Conservation (phyloP, 2,113 vertebrate genomes). For the Rhinogobius similis region DNA sequence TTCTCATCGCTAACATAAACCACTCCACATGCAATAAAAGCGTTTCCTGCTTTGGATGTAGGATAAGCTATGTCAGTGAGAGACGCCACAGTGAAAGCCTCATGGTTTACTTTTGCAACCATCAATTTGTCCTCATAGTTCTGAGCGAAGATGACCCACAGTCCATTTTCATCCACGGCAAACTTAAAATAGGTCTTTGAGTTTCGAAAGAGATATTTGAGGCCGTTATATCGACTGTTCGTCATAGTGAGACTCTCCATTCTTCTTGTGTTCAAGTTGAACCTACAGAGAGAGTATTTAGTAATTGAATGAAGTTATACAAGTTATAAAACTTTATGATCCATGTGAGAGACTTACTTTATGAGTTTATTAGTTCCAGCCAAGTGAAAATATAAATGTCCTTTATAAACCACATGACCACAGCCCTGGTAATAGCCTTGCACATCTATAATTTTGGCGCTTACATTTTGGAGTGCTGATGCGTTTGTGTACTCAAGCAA, state of each 20-base stretch:
- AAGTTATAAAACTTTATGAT: neutral
- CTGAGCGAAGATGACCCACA: conserved; percentile 90
- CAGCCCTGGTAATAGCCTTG: conserved; percentile 83
- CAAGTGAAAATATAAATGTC: conserved; percentile 86
- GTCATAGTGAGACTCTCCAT: conserved; percentile 69
- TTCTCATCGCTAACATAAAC: conserved; percentile 87
- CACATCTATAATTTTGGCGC: conserved; percentile 70
- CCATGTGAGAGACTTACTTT: conserved; percentile 75
- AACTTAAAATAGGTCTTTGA: conserved; percentile 93
- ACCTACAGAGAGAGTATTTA: conserved; percentile 66
- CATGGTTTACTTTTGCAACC: conserved; percentile 81
- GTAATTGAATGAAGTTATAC: neutral
- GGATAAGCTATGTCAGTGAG: conserved; percentile 86
- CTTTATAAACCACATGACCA: conserved; percentile 83
- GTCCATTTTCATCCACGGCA: conserved; percentile 85
- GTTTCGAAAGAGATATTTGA: conserved; percentile 86
- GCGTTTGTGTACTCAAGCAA: conserved; percentile 80
- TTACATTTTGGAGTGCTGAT: conserved; percentile 67
- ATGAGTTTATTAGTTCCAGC: conserved; percentile 81
- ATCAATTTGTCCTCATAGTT: conserved; percentile 74
- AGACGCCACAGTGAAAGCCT: conserved; percentile 72
- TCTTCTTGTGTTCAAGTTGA: conserved; percentile 74
- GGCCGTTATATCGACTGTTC: conserved; percentile 80
- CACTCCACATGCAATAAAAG: conserved; percentile 84
- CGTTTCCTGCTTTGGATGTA: conserved; percentile 86